Percentiles rank a stretch among this genome's conserved stretches.
These are phyloP conservation scores for Vultur gryphus DNA, from an alignment of 2,797 vertebrate genomes.

Conservation along the genomic window DNA sequence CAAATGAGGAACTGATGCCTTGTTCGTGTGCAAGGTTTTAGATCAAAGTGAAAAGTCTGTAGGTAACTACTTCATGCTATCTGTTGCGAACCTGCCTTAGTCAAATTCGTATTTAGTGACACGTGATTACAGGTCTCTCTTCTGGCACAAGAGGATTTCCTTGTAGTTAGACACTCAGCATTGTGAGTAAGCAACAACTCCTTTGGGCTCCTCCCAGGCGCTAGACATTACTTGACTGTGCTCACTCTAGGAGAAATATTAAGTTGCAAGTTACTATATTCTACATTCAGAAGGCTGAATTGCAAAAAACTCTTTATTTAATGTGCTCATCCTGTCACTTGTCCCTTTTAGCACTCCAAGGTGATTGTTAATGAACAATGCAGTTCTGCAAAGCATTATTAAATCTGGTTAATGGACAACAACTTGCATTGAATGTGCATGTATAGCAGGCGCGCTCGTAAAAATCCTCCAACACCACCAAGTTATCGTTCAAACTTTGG, in stretches of 20 bases:
- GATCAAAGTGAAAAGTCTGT: not conserved
- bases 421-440: not conserved
- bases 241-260: not conserved
- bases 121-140: not conserved
- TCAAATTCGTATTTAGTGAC: not conserved
- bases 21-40: not conserved
- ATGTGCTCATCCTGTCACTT: not conserved
- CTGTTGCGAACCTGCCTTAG: not conserved
- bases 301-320: not conserved
- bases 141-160: not conserved
- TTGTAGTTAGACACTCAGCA: not conserved
- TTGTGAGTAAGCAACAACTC: not conserved
- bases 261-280: not conserved
- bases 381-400: not conserved
- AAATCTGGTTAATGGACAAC: not conserved
- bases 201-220: not conserved
- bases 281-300: not conserved
- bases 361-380: not conserved
- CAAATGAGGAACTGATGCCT: not conserved
- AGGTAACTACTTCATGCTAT: not conserved
- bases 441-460: accelerated
- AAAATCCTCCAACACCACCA: not conserved
- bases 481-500: not conserved
- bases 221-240: not conserved
- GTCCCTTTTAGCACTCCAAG: not conserved